Evolutionary conservation across 2,113 vertebrate species (phyloP).

Genomic region (Meleagris gallopavo): DNA sequence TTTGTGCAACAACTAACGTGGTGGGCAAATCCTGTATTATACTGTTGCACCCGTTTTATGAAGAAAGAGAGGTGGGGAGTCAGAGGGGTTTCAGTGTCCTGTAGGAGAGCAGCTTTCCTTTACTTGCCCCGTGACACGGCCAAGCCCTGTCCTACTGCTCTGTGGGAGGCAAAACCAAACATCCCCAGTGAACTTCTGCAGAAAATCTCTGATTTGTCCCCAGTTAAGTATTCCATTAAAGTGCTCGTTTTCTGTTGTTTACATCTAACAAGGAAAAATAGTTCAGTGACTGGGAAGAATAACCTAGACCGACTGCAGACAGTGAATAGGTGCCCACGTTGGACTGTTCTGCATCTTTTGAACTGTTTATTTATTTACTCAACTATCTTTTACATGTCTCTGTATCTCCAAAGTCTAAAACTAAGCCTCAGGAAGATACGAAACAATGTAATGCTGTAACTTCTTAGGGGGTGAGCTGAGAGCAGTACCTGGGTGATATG

Average conservation of each 20-base stretch:
- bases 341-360: neutral
- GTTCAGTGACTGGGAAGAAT: neutral
- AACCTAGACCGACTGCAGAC: neutral
- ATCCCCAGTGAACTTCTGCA: no score
- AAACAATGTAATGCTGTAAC: rapidly evolving
- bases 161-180: neutral
- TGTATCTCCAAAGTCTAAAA: neutral
- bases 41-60: rapidly evolving
- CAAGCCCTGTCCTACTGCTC: neutral
- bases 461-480: neutral
- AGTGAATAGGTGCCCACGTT: rapidly evolving
- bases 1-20: neutral
- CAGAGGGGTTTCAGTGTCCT: neutral
- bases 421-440: neutral
- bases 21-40: neutral
- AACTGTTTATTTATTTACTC: neutral
- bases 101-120: neutral
- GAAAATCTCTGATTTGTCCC: neutral
- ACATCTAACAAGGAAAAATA: rapidly evolving
- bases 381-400: neutral
- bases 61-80: neutral
- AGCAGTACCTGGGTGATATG: neutral
- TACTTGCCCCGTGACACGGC: neutral
- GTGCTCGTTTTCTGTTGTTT: neutral
- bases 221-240: neutral